These are phyloP conservation scores for Eidolon helvum DNA, from an alignment of 2,113 vertebrate genomes.

Conservation along the genomic window DNA sequence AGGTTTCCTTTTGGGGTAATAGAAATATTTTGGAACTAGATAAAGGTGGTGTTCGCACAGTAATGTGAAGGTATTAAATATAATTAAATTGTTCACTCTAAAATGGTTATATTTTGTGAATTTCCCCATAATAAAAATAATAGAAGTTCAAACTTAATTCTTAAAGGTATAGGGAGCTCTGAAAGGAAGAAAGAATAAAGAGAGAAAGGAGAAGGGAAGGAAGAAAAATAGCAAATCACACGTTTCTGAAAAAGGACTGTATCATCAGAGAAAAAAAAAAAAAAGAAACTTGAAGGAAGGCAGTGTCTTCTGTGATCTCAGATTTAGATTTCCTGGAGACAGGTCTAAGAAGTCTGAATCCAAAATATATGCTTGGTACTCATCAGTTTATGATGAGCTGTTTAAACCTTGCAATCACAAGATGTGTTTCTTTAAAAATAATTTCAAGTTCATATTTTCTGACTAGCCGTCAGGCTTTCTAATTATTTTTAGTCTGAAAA, in stretches of 20 bases:
- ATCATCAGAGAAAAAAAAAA: not conserved
- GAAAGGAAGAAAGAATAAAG: not conserved
- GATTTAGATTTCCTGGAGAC: not conserved
- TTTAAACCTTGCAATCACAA: constrained; percentile 45
- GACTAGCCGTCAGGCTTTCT: constrained; percentile 14
- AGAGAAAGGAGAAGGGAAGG: fast-evolving
- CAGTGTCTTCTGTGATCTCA: not conserved
- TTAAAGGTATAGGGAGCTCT: not conserved
- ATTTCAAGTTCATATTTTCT: constrained; percentile 26
- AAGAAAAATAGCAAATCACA: not conserved
- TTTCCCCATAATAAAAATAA: not conserved
- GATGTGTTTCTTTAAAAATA: not conserved
- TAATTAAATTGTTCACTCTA: not conserved
- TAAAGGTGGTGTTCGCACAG: not conserved
- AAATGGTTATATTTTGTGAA: not conserved
- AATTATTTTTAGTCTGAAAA: constrained; percentile 61
- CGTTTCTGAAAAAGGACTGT: not conserved
- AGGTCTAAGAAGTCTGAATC: not conserved
- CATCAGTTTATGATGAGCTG: not conserved
- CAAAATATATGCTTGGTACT: not conserved
- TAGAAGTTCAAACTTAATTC: not conserved
- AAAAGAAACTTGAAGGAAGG: not conserved
- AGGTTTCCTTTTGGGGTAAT: fast-evolving
- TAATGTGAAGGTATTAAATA: not conserved
- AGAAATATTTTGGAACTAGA: not conserved